These are phyloP conservation scores for Anseranas semipalmata DNA, from an alignment of 2,113 vertebrate species.

Conservation along the genomic window DNA sequence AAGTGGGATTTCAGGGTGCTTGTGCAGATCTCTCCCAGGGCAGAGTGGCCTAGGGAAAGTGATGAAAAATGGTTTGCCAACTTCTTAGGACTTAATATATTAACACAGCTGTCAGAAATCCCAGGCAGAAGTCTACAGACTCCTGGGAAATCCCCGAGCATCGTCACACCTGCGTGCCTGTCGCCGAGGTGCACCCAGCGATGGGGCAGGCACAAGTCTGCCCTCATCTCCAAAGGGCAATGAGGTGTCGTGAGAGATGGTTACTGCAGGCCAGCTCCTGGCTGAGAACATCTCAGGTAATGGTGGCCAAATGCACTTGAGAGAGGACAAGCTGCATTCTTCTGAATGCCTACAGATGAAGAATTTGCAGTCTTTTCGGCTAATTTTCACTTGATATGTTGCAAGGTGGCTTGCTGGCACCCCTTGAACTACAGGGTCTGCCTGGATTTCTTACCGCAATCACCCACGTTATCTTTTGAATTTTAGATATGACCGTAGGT, in stretches of 20 bases:
- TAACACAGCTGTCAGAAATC: neutral
- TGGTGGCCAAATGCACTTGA: neutral
- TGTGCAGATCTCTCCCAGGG: neutral
- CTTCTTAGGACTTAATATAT: neutral
- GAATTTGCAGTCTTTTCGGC: neutral
- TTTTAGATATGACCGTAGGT: neutral
- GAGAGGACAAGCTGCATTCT: neutral
- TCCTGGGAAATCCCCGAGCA: neutral
- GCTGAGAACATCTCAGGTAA: neutral
- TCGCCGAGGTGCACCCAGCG: rapidly evolving
- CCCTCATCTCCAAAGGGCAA: neutral
- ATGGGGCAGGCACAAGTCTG: neutral
- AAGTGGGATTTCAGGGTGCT: neutral
- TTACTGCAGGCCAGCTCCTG: neutral
- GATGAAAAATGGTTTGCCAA: neutral
- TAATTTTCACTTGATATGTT: neutral
- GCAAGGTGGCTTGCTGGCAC: neutral
- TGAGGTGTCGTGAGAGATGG: neutral
- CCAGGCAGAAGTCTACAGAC: neutral
- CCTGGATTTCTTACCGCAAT: neutral
- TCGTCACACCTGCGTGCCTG: neutral
- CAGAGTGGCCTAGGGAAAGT: neutral
- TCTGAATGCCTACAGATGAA: neutral
- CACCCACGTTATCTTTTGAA: neutral
- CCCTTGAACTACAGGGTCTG: neutral